These are phyloP conservation scores for Tetragonula clypearis DNA, from an alignment of 1,140 invertebrate genomes.

Conservation along the genomic window DNA sequence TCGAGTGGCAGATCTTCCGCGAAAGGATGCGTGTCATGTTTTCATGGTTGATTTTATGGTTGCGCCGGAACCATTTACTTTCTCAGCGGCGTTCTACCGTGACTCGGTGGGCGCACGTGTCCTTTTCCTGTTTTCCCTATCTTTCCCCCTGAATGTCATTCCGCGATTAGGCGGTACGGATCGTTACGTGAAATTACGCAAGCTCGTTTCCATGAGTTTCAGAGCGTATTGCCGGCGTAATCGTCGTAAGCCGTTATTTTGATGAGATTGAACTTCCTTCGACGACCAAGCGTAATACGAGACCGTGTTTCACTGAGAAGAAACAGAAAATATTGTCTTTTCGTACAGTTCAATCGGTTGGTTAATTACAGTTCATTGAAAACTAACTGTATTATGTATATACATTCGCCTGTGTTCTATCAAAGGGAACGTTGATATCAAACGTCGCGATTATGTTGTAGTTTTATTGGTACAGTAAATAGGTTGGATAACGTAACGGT, in stretches of 20 bases:
- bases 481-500: background rate
- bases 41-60: slow-evolving; percentile 14
- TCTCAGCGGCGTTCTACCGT: slow-evolving; percentile 38
- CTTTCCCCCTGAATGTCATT: slow-evolving; percentile 30
- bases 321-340: background rate
- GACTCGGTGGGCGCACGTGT: background rate
- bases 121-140: slow-evolving; percentile 49
- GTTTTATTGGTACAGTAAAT: slow-evolving; percentile 2
- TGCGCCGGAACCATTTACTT: slow-evolving; percentile 17
- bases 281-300: slow-evolving; percentile 25
- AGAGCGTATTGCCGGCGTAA: slow-evolving; percentile 48
- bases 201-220: slow-evolving; percentile 53
- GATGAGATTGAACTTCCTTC: slow-evolving; percentile 61
- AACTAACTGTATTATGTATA: background rate
- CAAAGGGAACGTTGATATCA: background rate
- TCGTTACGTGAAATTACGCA: slow-evolving; percentile 57
- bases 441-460: background rate
- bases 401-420: background rate
- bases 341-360: background rate
- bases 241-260: slow-evolving; percentile 60
- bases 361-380: background rate
- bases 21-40: background rate
- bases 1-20: background rate
- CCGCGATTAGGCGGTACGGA: slow-evolving; percentile 44
- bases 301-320: slow-evolving; percentile 11